Evolutionary conservation across 2,797 vertebrate genomes (phyloP), one percentile per base, ranked within the genome.

Genomic region (Sphaeramia orbicularis): DNA sequence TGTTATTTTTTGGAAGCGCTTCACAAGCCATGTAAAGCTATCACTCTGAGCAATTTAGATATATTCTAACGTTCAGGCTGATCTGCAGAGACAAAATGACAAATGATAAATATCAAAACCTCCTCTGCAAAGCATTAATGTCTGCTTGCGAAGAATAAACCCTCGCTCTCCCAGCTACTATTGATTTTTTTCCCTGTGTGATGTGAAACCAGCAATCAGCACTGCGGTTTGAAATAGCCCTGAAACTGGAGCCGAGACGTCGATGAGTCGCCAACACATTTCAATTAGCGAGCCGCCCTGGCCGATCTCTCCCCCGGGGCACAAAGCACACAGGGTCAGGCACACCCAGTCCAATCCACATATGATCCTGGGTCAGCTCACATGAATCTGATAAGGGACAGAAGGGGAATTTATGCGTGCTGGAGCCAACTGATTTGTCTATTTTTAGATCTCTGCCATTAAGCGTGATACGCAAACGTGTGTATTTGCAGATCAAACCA

Each of bases 241-340:
- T 94, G 93, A 94, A 95, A 94, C 92, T 77, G 87, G 93, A 95
- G 94, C 92, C 74, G 86, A 94, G 95, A 92, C 93, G 92, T 94
- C 92, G 92, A 94, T 89, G 93, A 95, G 94, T 94, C 94, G 95
- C 94, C 93, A 94, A 94, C 95, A 95, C 94, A 93, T 95, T 95
- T 95, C 96, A 96, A 96, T 96, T 96, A 96, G 92, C 85, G 74
- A 87, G 93, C 94, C 93, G 91, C 92, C 93, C 92, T 65, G 87
- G 92, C 90, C 90, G 88, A 94, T 94, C 89, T 92, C 90, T 94
- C 93, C 94, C 94, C 90, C 18, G 91, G 89, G 94, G 92, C 93
- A 85, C 75, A 80, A 56, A 88, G 91, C 87, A 84, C 88, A 87
- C 77, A 78, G 84, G 87, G 88, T 81, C 83, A 70, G 87, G 82